These are phyloP conservation scores for Drosophila mettleri DNA, from an alignment of 2,888 invertebrate genomes.

Conservation along the genomic window DNA sequence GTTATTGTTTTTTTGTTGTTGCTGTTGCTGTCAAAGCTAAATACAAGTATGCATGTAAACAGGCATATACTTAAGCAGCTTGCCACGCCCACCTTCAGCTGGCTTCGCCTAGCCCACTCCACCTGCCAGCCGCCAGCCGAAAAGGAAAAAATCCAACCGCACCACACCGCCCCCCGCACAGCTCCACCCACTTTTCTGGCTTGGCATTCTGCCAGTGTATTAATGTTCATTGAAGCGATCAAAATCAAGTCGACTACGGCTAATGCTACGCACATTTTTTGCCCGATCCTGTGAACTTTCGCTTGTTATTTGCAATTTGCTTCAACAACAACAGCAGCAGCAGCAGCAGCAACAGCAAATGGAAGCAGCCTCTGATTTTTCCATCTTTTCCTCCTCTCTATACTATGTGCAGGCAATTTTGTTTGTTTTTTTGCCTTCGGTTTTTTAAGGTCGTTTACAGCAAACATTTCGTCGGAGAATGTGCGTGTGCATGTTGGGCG, in stretches of 20 bases:
- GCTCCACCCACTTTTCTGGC: not conserved
- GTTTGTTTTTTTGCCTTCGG: conserved; percentile 71
- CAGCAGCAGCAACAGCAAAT: conserved; percentile 33
- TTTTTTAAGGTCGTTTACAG: conserved; percentile 80
- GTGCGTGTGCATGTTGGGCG: not conserved
- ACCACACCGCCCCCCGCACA: not conserved
- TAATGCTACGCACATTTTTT: conserved; percentile 75
- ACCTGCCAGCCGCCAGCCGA: not conserved
- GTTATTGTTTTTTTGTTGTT: conserved; percentile 42
- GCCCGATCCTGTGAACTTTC: conserved; percentile 65
- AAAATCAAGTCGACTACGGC: conserved; percentile 82
- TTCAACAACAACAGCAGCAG: conserved; percentile 48
- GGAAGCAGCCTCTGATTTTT: conserved; percentile 59
- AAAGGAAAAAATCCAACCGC: not conserved
- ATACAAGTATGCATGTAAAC: conserved; percentile 80
- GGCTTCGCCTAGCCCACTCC: not conserved
- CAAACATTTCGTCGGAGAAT: conserved; percentile 64
- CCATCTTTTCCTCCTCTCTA: conserved; percentile 19
- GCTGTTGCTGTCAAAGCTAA: conserved; percentile 59
- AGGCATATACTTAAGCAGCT: conserved; percentile 74
- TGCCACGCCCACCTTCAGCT: conserved; percentile 14
- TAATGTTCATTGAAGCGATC: conserved; percentile 81
- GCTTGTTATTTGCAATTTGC: conserved; percentile 79
- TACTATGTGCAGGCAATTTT: conserved; percentile 61
- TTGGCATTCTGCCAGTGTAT: conserved; percentile 55